Percentiles rank a stretch among this genome's conserved stretches.
These are phyloP conservation scores for Marronus borbonicus DNA, from an alignment of 2,888 invertebrate genomes.

Conservation along the genomic window DNA sequence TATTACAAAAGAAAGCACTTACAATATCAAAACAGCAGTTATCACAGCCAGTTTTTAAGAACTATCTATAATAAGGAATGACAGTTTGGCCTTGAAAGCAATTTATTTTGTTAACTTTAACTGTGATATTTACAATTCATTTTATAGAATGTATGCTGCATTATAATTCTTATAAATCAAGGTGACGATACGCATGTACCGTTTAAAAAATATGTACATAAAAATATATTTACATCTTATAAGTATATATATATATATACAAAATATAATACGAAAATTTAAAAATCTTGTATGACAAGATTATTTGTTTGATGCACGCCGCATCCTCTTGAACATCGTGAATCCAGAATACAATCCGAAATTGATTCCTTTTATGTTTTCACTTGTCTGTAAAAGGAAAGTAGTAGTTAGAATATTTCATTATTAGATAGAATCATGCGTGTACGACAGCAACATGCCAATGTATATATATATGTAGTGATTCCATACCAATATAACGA, in stretches of 20 bases:
- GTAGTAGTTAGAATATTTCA: not conserved
- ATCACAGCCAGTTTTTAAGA: conserved; percentile 29
- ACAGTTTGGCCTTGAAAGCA: not conserved
- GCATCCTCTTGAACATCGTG: conserved; percentile 71
- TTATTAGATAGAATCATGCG: too few species aligned
- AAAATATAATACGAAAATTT: conserved; percentile 46
- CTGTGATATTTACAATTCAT: conserved; percentile 18
- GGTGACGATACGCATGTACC: not conserved
- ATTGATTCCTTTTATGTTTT: conserved; percentile 81
- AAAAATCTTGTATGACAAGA: conserved; percentile 40
- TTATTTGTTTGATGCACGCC: conserved; percentile 51
- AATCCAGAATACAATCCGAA: conserved; percentile 81
- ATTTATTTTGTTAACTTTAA: not conserved
- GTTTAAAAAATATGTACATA: conserved; percentile 8
- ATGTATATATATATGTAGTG: too few species aligned
- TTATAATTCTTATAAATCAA: conserved; percentile 28
- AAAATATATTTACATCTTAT: conserved; percentile 27
- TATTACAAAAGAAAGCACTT: not conserved
- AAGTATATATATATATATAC: conserved; percentile 35
- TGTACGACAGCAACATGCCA: too few species aligned
- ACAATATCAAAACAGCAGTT: conserved; percentile 26
- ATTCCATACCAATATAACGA: too few species aligned
- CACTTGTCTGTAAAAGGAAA: conserved; percentile 74
- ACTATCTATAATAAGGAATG: conserved; percentile 10
- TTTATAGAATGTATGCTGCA: conserved; percentile 8